These are phyloP conservation scores for Megaceryle alcyon DNA, from an alignment of 2,797 vertebrate species.

Conservation along the genomic window DNA sequence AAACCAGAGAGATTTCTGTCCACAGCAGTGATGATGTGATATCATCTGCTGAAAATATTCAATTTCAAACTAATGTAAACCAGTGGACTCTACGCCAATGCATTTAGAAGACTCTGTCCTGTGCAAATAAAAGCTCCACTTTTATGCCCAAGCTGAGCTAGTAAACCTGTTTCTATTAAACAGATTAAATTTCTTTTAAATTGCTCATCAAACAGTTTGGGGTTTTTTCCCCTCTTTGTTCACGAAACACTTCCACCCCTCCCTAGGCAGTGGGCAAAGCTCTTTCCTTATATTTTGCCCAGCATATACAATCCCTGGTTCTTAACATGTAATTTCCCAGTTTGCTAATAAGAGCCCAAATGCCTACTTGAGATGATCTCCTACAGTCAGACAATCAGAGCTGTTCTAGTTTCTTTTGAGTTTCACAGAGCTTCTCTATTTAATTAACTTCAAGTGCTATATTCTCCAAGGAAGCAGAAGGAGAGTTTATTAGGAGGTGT, in stretches of 20 bases:
- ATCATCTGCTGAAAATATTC: neutral
- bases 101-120: neutral
- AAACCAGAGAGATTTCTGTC: neutral
- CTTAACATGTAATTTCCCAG: neutral
- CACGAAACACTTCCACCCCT: neutral
- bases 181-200: neutral
- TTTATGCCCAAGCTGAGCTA: neutral
- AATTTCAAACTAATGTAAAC: neutral
- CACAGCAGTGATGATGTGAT: neutral
- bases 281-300: neutral
- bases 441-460: conserved; percentile 67
- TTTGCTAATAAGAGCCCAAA: conserved; percentile 33
- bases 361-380: conserved; percentile 28
- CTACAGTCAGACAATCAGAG: conserved; percentile 48
- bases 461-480: conserved; percentile 42
- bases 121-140: neutral
- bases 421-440: conserved; percentile 49
- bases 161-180: neutral
- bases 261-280: neutral
- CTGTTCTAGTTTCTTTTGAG: conserved; percentile 46
- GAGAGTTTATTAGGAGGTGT: conserved; percentile 51
- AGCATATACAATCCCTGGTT: neutral
- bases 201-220: neutral
- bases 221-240: neutral
- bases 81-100: neutral